Percentiles rank a stretch among this genome's conserved stretches.
These are phyloP conservation scores for Bergia sp. DNA, from an alignment of 92 coral and sea anemone genomes.

Conservation along the genomic window DNA sequence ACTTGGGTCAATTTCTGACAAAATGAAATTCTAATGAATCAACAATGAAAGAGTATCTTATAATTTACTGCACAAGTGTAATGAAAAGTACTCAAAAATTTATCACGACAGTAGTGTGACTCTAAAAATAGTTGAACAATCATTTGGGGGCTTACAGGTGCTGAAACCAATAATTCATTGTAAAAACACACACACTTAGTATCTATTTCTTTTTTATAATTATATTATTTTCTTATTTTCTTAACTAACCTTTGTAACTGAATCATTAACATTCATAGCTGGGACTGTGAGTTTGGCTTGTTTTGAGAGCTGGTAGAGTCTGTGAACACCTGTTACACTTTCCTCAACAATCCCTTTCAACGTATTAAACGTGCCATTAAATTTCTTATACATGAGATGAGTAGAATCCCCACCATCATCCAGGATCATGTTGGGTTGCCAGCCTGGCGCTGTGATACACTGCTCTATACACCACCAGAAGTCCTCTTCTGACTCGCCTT, in stretches of 20 bases:
- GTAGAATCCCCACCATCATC: slow-evolving; percentile 99
- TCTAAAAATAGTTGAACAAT: no score
- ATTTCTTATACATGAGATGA: slow-evolving; percentile 98
- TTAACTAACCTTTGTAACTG: slow-evolving; percentile 88
- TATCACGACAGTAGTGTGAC: no score
- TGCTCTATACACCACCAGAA: slow-evolving; percentile 99
- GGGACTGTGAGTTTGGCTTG: slow-evolving; percentile 96
- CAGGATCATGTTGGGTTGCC: slow-evolving; percentile 96
- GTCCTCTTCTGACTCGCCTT: slow-evolving; percentile 98
- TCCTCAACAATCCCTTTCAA: slow-evolving; percentile 98
- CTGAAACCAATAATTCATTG: no score
- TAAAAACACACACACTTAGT: not conserved
- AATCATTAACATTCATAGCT: slow-evolving; percentile 99
- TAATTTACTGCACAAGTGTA: no score
- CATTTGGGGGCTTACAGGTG: no score
- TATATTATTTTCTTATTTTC: no score
- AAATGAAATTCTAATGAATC: no score
- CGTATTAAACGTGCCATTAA: slow-evolving; percentile 95
- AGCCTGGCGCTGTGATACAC: slow-evolving; percentile 91
- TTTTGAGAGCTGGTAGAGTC: slow-evolving; percentile 97
- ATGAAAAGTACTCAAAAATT: no score
- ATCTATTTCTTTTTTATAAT: no score
- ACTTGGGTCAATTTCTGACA: no score
- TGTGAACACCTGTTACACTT: slow-evolving; percentile 99
- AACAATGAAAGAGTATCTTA: no score